Conservation (phyloP, 1,140 invertebrate genomes). For the Sarcophaga peregrina region DNA sequence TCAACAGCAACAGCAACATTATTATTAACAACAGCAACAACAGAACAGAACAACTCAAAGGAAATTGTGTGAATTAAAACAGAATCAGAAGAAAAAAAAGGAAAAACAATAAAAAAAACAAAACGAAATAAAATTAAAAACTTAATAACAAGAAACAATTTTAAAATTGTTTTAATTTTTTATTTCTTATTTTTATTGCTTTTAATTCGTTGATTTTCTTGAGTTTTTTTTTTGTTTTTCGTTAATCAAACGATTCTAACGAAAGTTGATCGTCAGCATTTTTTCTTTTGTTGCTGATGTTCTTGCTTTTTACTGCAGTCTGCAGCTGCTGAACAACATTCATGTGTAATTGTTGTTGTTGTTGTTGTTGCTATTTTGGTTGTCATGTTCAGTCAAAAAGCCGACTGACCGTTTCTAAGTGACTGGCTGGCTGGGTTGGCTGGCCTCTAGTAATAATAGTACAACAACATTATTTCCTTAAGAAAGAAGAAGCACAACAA, state of each 20-base stretch:
- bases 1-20: conserved; percentile 20
- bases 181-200: background rate
- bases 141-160: background rate
- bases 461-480: too few relatives aligned
- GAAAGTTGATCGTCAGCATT: background rate
- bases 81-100: background rate
- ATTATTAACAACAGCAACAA: background rate
- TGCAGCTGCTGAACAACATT: background rate
- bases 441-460: too few relatives aligned
- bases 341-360: background rate
- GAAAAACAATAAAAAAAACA: too few relatives aligned
- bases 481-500: background rate
- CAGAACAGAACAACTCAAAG: background rate
- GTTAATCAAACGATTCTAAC: background rate
- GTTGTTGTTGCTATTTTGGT: background rate
- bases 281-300: background rate
- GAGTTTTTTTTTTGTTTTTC: background rate
- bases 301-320: too few relatives aligned
- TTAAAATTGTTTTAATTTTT: conserved; percentile 9
- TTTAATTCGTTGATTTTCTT: too few relatives aligned
- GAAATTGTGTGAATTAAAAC: conserved; percentile 40
- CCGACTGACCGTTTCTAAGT: background rate
- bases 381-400: background rate
- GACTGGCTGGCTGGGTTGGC: too few relatives aligned
- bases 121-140: background rate